A percentile compares a stretch with the other conserved stretches of the same genome.
These are phyloP conservation scores for Magallana angulata DNA, from an alignment of 1,140 invertebrate genomes.

Conservation along the genomic window DNA sequence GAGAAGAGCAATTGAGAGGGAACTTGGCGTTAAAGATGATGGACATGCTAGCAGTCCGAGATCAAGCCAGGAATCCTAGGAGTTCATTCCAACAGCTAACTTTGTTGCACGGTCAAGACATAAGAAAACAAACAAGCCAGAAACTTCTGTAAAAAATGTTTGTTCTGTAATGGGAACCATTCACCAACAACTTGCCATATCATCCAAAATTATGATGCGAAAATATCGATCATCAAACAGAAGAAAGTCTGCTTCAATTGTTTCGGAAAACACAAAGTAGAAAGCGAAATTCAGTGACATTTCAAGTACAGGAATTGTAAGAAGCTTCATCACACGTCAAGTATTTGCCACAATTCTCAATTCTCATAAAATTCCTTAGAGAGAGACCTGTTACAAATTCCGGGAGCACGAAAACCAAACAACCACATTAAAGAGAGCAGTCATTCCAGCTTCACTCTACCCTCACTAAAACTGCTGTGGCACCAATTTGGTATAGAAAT, in stretches of 20 bases:
- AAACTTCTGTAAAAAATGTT: too few species aligned
- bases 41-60: too few species aligned
- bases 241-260: conserved; percentile 1
- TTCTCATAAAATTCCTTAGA: not conserved
- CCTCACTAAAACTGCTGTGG: not conserved
- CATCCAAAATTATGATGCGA: too few species aligned
- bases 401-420: not conserved
- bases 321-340: not conserved
- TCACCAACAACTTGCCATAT: too few species aligned
- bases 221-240: not conserved
- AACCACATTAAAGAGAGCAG: not conserved
- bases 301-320: not conserved
- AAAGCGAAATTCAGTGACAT: not conserved
- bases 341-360: not conserved
- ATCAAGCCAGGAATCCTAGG: too few species aligned
- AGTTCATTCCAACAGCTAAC: too few species aligned
- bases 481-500: not conserved
- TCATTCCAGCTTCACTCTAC: not conserved
- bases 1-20: too few species aligned
- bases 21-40: too few species aligned
- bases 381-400: not conserved
- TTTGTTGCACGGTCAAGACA: too few species aligned
- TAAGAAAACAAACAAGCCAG: too few species aligned
- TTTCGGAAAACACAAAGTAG: not conserved
- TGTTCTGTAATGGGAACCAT: too few species aligned